Evolutionary conservation across 2,113 vertebrate genomes (phyloP), one percentile per base, ranked within the genome.

Genomic region (Rhea americana): DNA sequence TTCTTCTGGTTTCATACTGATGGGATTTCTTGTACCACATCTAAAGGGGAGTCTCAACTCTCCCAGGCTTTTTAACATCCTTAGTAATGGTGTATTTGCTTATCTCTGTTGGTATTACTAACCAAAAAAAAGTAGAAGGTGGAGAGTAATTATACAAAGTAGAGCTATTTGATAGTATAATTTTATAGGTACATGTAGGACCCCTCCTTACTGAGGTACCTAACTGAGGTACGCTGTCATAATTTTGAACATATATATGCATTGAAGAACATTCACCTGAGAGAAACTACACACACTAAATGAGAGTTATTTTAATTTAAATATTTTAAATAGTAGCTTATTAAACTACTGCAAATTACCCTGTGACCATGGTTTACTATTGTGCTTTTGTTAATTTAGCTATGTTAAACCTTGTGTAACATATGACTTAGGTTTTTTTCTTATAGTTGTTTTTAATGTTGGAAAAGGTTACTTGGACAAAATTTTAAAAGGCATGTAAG

Each of bases 1-100:
- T 32, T 47, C n/a, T 74, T 15, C 55, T 81, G 47, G 12, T 62
- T 90, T 87, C 62, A 20, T 30, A 19, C n/a, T 47, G 68, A 66
- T 80, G 41, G 6, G 45, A 26, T 62, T 91, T 77, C 72, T 80
- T 13, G 66, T 77, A 43, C 50, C 79, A 35, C 32, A 73, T 35
- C 35, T 68, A 35, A 73, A 73, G 35, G 45, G 25, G 58, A 76
- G 11, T 62, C 2, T 2, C 24, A 59, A 0, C 91, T 90, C 73
- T 90, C 93, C 37, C 88, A 94, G 43, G 51, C 56, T 91, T 91
- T 91, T 82, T 86, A 24, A 67, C 93, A 88, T 39, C 24, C 28
- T 90, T 63, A 68, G 7, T 87, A 84, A 8, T 48, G 74, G 39
- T 1, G 3, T 13, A 43, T 83, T 91, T 91, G n/a, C 80, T 91